A percentile compares a stretch with the other conserved stretches of the same genome.
Evolutionary conservation across 2,113 vertebrate species (phyloP).

Genomic region (Haemorhous mexicanus): DNA sequence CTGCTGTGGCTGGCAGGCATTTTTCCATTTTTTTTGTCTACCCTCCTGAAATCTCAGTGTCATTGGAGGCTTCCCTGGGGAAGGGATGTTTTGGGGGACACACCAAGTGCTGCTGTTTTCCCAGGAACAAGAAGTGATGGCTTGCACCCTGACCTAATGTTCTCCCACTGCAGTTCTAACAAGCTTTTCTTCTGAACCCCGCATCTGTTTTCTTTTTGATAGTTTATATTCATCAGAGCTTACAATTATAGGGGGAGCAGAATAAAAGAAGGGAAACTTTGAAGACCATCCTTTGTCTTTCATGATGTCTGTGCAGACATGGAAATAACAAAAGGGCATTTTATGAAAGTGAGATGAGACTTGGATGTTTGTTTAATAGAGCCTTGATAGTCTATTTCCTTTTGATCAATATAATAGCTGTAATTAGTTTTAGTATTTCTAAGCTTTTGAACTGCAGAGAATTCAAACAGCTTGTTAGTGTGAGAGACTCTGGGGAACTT

Average conservation of each 20-base stretch:
- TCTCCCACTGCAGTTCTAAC: background rate
- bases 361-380: background rate
- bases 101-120: background rate
- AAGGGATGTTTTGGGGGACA: background rate
- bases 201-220: background rate
- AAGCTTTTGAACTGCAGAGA: conserved; percentile 48
- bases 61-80: background rate
- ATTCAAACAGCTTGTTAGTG: conserved; percentile 46
- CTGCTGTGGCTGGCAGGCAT: background rate
- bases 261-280: conserved; percentile 1
- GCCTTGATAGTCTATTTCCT: background rate
- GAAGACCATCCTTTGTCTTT: conserved; percentile 23
- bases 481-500: background rate
- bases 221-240: background rate
- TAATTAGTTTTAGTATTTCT: conserved; percentile 54
- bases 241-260: background rate
- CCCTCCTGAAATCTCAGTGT: background rate
- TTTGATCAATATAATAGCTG: conserved; percentile 54
- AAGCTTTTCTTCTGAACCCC: background rate
- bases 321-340: background rate
- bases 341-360: background rate
- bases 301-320: background rate
- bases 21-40: background rate
- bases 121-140: background rate
- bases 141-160: background rate